These are phyloP conservation scores for Orthosia cruda DNA, from an alignment of 2,888 invertebrate genomes.

Conservation along the genomic window DNA sequence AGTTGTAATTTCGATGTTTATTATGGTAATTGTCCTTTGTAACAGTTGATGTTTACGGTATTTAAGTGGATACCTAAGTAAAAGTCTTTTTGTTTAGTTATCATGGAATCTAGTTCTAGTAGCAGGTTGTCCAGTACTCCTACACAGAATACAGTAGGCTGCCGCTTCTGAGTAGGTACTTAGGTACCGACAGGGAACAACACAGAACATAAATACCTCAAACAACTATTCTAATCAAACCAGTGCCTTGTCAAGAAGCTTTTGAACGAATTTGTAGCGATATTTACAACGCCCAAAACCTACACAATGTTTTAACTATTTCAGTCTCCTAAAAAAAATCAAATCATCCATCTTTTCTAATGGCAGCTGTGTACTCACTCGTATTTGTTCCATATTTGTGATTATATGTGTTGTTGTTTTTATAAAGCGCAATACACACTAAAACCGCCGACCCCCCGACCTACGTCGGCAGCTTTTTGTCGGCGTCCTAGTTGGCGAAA, in stretches of 20 bases:
- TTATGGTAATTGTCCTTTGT: not conserved
- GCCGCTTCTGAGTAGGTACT: not conserved
- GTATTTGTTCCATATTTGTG: too few relatives aligned
- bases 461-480: too few relatives aligned
- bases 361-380: too few relatives aligned
- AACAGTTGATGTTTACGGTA: not conserved
- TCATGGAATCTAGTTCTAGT: too few relatives aligned
- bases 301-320: not conserved
- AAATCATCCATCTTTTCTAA: not conserved
- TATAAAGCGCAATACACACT: too few relatives aligned
- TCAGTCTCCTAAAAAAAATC: not conserved
- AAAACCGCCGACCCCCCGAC: too few relatives aligned
- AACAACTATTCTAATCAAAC: not conserved
- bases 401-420: too few relatives aligned
- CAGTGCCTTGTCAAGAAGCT: not conserved
- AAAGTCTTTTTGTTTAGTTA: not conserved
- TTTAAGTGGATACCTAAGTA: not conserved
- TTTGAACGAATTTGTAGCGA: not conserved
- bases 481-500: too few relatives aligned
- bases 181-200: not conserved
- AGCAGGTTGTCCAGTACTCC: constrained; percentile 4
- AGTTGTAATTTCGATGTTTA: constrained; percentile 1
- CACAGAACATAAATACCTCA: not conserved
- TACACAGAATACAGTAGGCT: constrained; percentile 7
- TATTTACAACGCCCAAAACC: not conserved